Evolutionary conservation across 1,140 invertebrate species (phyloP), one percentile per base, ranked within the genome.

Genomic region (Zaprionus inermis): DNA sequence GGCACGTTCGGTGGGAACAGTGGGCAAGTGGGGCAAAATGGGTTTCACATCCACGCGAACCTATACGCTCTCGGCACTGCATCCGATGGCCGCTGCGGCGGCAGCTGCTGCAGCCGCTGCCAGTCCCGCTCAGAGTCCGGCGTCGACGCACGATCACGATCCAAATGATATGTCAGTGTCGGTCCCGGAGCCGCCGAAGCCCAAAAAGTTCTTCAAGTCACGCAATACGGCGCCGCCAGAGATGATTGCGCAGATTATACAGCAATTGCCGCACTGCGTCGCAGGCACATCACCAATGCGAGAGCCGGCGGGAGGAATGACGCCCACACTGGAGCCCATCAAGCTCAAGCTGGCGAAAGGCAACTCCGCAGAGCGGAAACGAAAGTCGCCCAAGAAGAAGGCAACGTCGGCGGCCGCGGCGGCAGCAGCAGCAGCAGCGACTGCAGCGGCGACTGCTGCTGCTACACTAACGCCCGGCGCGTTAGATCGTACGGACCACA

Each of bases 21-120:
- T 98, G 71, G 97, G 97, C 79, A 97, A 97, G 94, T 98, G 97
- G 97, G 97, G 97, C 78, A 97, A 97, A 92, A 98, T 97, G 74
- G 97, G 97, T 51, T 98, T 98, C 92, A 98, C 97, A 38, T 98
- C 97, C 2, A 96, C 97, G 64, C 94, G 97, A 81, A 97, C 96
- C 7, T 92, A 92, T 52, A 89, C 91, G 6, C 65, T 92, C 32
- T 78, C 92, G 14, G 84, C 80, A 9, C 59, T 91, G 28, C 81
- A 84, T 68, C 84, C 88, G 4, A 88, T 90, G 88, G 90, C 90
- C 16, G 90, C 92, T 86, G 91, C 90, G 78, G 88, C 85, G 81
- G 81, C 94, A 90, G 86, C 90, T 11, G 90, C 86, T 7, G 83
- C 90, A 6, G 79, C 88, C 1, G 77, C 77, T 66, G 76, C 81